These are phyloP conservation scores for Terrapene triunguis DNA, from an alignment of 2,113 vertebrate species.

Conservation along the genomic window DNA sequence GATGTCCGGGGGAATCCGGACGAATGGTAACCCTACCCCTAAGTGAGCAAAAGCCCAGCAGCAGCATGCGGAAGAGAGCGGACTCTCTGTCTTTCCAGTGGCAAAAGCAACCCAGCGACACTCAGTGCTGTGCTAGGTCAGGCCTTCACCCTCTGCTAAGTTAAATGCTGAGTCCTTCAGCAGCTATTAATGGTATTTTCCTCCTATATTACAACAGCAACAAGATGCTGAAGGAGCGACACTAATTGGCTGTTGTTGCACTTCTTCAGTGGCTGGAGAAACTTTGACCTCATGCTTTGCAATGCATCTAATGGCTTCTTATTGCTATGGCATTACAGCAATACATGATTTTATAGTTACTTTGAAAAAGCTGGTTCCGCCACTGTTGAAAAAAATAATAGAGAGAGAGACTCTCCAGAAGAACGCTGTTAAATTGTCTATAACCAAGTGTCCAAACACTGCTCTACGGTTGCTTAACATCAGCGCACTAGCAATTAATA, in stretches of 20 bases:
- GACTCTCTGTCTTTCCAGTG: conserved; percentile 46
- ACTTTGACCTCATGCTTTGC: conserved; percentile 70
- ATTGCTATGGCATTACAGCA: conserved; percentile 40
- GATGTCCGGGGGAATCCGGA: too few relatives aligned
- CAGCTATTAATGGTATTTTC: background rate
- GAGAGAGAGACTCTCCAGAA: conserved; percentile 45
- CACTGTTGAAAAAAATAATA: conserved; percentile 60
- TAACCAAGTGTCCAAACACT: conserved; percentile 70
- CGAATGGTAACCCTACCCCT: background rate
- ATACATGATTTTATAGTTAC: conserved; percentile 64
- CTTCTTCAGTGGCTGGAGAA: conserved; percentile 62
- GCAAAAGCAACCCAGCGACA: conserved; percentile 27
- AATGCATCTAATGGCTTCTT: conserved; percentile 64
- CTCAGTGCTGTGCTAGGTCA: conserved; percentile 45
- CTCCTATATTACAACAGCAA: background rate
- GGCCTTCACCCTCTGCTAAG: conserved; percentile 46
- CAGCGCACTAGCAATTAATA: conserved; percentile 66
- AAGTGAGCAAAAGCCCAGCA: conserved; percentile 36
- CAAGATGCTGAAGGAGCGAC: conserved; percentile 29
- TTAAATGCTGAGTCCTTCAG: conserved; percentile 53
- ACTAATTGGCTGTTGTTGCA: conserved; percentile 59
- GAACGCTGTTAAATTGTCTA: conserved; percentile 72
- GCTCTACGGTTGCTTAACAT: conserved; percentile 67
- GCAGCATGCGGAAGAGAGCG: background rate
- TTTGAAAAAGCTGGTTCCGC: conserved; percentile 57